phyloP scores from a whole-genome alignment of 2,113 vertebrate species.

The Apus apus region DNA sequence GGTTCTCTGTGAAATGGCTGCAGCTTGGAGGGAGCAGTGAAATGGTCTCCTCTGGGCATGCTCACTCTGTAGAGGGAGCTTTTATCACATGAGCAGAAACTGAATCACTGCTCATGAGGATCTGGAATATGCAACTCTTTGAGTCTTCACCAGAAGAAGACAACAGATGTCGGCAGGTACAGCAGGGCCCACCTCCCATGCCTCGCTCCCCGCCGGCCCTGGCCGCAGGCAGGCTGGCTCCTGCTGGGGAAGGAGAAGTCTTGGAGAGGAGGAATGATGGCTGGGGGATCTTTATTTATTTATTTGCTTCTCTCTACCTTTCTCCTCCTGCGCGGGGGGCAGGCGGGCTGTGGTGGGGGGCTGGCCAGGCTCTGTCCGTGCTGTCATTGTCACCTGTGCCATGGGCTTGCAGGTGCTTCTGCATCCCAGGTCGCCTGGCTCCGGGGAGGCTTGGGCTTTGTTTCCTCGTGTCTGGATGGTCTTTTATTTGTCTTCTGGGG shows the following conservation, averaged over 20 bases:
- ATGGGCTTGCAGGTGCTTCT: not conserved
- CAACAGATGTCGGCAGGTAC: slow-evolving; percentile 80
- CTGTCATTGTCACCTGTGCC: not conserved
- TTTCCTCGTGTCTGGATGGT: not conserved
- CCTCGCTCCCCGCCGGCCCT: not conserved
- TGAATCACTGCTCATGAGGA: slow-evolving; percentile 75
- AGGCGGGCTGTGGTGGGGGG: not conserved
- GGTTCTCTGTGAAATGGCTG: slow-evolving; percentile 76
- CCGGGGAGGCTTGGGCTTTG: not conserved
- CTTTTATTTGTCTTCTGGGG: not conserved
- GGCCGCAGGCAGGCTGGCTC: not conserved
- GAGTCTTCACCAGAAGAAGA: slow-evolving; percentile 72
- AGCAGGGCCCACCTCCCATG: slow-evolving; percentile 51
- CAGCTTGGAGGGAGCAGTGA: slow-evolving; percentile 72
- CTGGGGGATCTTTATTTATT: not conserved
- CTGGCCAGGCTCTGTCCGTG: not conserved
- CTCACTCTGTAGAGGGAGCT: slow-evolving; percentile 78
- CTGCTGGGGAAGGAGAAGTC: slow-evolving; percentile 8
- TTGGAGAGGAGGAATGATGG: slow-evolving; percentile 56
- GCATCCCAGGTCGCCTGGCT: not conserved
- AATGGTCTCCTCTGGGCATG: slow-evolving; percentile 78
- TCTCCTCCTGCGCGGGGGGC: not conserved
- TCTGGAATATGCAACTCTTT: slow-evolving; percentile 73
- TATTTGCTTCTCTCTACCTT: not conserved
- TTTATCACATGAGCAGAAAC: slow-evolving; percentile 76